Base-by-base conservation (phyloP, 2,113 vertebrate genomes). In the Petaurus breviceps region DNA sequence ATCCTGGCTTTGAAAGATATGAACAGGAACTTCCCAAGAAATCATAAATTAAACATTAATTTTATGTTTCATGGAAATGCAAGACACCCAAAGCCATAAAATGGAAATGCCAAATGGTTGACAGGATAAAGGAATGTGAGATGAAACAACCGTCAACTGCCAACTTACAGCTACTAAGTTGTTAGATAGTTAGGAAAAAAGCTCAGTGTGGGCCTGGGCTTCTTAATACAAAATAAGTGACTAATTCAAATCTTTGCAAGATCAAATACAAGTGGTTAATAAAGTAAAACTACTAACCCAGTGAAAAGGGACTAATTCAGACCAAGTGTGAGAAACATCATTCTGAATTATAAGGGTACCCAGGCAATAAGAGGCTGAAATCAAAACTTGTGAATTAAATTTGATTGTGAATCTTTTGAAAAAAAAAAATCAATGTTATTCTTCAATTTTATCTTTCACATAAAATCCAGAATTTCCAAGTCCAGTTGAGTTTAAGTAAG, bases 401-500 rank as follows among this genome's bases (percentile, higher is more conserved):
- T 8, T 61, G 92, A 54, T 91, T 51, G 55, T 68, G 31, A 84
- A 68, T 93, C 95, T 93, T 26, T 90, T 95, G 94, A 49, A 49
- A 49, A 90, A 49, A 90, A 25, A 94, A 92, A 97, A 84, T 53
- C 92, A 93, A 95, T 43, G 6, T 7, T 89, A 90, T 90, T 46
- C 28, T 90, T 49, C 84, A 5, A 94, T 93, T 90, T 54, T 26
- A 91, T 46, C 23, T 24, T n/a, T 95, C 84, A 53, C 93, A 3
- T 52, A 92, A 96, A 68, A 94, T 3, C n/a, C 14, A 89, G 3
- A 28, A 77, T 93, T 92, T 94, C 26, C 25, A 90, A 91, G 14
- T 94, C 95, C 25, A 93, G 53, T 54, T 51, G 90, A 54, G 23
- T 96, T 96, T 96, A 93, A 92, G 57, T 12, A 93, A 43, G 95